Evolutionary conservation across 2,113 vertebrate genomes (phyloP).

Genomic region (Daubentonia madagascariensis): DNA sequence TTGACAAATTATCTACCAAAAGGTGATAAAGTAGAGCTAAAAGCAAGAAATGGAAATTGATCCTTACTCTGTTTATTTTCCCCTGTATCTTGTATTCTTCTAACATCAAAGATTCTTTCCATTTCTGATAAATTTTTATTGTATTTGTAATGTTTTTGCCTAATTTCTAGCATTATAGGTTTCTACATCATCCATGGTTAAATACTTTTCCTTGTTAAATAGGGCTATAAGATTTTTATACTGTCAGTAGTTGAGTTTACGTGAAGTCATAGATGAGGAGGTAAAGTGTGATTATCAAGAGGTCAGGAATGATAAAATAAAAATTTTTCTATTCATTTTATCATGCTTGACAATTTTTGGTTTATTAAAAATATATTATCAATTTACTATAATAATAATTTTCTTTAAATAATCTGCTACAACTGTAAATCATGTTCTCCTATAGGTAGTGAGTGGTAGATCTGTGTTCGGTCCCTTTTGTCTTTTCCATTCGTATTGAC

Average conservation of each 20-base stretch:
- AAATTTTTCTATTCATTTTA: conserved; percentile 22
- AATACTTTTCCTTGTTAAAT: neutral
- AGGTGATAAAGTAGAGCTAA: conserved; percentile 32
- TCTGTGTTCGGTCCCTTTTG: neutral
- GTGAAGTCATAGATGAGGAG: neutral
- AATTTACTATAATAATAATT: neutral
- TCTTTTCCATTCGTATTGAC: neutral
- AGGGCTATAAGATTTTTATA: conserved; percentile 1
- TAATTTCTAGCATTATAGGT: neutral
- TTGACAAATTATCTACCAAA: neutral
- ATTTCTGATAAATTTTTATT: conserved; percentile 37
- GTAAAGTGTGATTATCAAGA: neutral
- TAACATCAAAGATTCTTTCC: neutral
- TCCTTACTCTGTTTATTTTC: conserved; percentile 15
- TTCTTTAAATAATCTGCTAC: neutral
- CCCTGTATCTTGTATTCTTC: neutral
- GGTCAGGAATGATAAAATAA: neutral
- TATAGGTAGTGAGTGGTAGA: neutral
- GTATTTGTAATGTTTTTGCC: neutral
- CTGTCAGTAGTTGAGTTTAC: conserved; percentile 22
- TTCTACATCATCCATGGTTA: neutral
- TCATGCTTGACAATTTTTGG: conserved; percentile 5
- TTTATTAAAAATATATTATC: conserved; percentile 17
- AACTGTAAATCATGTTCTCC: neutral
- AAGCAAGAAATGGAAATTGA: conserved; percentile 42